Base-by-base conservation (phyloP, 2,888 invertebrate species). In the Cistogaster globosa region DNA sequence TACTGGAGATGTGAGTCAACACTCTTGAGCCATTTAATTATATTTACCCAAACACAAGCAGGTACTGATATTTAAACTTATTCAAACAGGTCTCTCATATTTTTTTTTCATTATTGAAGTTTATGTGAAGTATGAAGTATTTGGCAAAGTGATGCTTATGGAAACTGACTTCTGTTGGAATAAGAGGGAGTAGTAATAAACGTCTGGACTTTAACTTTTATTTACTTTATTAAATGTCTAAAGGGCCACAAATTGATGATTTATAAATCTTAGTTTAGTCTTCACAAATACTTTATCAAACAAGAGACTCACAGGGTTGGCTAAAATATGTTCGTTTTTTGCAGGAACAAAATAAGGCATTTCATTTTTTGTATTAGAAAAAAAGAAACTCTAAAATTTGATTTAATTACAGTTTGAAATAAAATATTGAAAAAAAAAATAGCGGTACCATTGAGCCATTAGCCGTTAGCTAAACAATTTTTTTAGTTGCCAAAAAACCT, bases 211-310 rank as follows among this genome's bases (percentile, higher is more conserved):
- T 76, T 51, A 72, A 55, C 80, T 69, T 53, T 60, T 53, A 58
- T 71, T 69, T 74, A 60, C 58, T 78, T 78, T 58, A 75, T 82
- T 75, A 69, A 75, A 65, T 76, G 78, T 69, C 75, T 85, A 85
- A 82, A 75, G 63, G 84, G 63, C 62, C 77, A 77, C 78, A 84
- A 84, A 74, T 84, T 84, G 68, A 84, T 84, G 63, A 84, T 65
- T 78, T 82, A 69, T 65, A 60, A 75, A 60, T n/a, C 32, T 71
- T 38, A 58, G 51, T 58, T 75, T 60, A 32, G 45, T 63, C 14
- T 62, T 60, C 18, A 67, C 5, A 42, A 60, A 9, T 14, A 36
- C 22, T 38, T 63, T 69, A 45, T 32, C 18, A 26, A 0, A n/a
- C 45, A 71, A 3, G 45, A 71, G 69, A 45, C 45, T 58, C 11